Base-by-base conservation (phyloP, 1,140 invertebrate species). In the Scylla paramamosain region DNA sequence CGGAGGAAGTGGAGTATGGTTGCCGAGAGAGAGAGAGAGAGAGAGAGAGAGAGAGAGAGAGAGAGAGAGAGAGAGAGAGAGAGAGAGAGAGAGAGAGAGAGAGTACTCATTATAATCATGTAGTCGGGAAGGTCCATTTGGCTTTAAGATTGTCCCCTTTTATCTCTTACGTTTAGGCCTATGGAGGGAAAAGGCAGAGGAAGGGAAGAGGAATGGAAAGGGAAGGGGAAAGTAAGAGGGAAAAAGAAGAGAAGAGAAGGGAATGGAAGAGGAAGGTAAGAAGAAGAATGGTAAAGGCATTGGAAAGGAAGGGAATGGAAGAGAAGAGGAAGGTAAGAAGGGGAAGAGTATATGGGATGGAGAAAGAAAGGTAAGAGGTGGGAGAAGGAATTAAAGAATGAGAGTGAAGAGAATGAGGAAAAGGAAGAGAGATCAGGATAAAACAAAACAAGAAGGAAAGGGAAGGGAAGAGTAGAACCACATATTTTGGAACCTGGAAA, bases 31-130 rank as follows among this genome's bases (percentile, higher is more conserved):
- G 29, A 52, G 46, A 59, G 14, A 59, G 90, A 91, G 90, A 59
- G 86, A 59, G 48, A 52, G 46, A 59, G 46, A 59, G 48, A 29
- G n/a, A 59, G 52, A 67, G 90, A 59, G 52, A 67, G 48, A 59
- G 48, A 32, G 90, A 28, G 48, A 59, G 46, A 59, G 90, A 92
- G 29, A 59, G 90, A 39, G 32, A 89, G 29, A 52, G 48, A 39
- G 31, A 52, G 31, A 25, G 39, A 39, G 48, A 28, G 87, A 39
- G 32, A 89, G 32, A 45, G 29, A 28, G 87, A 46, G 87, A 89
- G 67, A 32, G 31, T 39, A 45, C 87, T 88, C 87, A 88, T 88
- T 88, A 88, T 48, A 25, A 45, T 88, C 87, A 88, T 28, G 32
- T 45, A 88, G 87, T 39, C 32, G 32, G 67, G 16, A 77, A n/a